These are phyloP conservation scores for Ylistrum balloti DNA, from an alignment of 1,140 invertebrate species.

Conservation along the genomic window DNA sequence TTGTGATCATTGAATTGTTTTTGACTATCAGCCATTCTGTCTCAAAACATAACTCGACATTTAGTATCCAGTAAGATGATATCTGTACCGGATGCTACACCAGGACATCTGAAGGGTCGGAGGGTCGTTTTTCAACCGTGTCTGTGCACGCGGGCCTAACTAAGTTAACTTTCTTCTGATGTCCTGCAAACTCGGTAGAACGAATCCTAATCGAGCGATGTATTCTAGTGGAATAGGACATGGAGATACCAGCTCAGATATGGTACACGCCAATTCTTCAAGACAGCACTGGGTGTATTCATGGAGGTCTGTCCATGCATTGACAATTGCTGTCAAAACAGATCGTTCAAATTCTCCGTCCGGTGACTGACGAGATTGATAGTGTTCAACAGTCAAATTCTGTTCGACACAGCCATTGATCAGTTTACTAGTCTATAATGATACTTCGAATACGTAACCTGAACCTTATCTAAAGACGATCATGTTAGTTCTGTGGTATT, in stretches of 20 bases:
- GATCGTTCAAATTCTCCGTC: neutral
- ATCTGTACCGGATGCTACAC: neutral
- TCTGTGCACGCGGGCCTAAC: neutral
- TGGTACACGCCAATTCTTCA: neutral
- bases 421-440: neutral
- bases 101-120: neutral
- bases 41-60: neutral
- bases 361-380: neutral
- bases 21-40: neutral
- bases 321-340: neutral
- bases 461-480: neutral
- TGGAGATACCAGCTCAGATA: neutral
- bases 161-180: conserved; percentile 2
- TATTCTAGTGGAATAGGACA: neutral
- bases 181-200: conserved; percentile 18
- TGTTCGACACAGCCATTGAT: too few relatives aligned
- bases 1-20: neutral
- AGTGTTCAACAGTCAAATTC: too few relatives aligned
- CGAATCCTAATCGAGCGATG: neutral
- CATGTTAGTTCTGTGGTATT: neutral
- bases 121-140: conserved; percentile 22
- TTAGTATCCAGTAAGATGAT: neutral
- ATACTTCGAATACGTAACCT: neutral
- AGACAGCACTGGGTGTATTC: neutral
- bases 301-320: neutral